These are phyloP conservation scores for Platycheirus rosarum DNA, from an alignment of 2,888 invertebrate species.

Conservation along the genomic window DNA sequence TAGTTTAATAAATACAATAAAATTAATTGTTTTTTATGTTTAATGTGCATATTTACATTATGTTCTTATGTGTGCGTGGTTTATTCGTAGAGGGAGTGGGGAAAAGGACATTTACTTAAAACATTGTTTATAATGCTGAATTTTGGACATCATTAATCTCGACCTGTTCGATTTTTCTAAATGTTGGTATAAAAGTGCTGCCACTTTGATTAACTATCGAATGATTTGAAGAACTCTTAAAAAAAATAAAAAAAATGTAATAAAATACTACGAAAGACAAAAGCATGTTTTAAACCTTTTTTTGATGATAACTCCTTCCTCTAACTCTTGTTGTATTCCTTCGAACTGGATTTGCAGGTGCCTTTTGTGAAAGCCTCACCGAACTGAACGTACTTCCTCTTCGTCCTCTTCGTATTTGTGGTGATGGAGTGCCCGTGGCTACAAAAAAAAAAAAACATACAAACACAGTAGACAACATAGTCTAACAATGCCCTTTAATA, in stretches of 20 bases:
- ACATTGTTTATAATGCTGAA: slow-evolving; percentile 73
- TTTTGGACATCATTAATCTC: slow-evolving; percentile 76
- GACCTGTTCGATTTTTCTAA: slow-evolving; percentile 81
- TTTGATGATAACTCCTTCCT: slow-evolving; percentile 81
- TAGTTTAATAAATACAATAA: slow-evolving; percentile 17
- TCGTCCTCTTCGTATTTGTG: slow-evolving; percentile 81
- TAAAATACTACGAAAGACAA: not conserved
- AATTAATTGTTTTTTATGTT: slow-evolving; percentile 4
- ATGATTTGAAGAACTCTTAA: slow-evolving; percentile 81
- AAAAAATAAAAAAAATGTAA: slow-evolving; percentile 4
- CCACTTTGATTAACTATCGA: slow-evolving; percentile 81
- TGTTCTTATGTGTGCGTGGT: slow-evolving; percentile 33
- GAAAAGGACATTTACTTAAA: not conserved
- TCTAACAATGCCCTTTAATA: slow-evolving; percentile 63
- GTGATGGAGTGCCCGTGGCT: slow-evolving; percentile 82
- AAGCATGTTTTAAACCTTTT: slow-evolving; percentile 78
- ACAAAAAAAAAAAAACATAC: slow-evolving; percentile 3
- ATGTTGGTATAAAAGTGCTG: slow-evolving; percentile 80
- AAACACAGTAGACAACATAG: not conserved
- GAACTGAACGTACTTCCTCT: slow-evolving; percentile 84
- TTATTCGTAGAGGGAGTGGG: slow-evolving; percentile 32
- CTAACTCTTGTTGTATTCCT: slow-evolving; percentile 85
- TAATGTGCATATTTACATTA: slow-evolving; percentile 63
- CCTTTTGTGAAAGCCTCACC: slow-evolving; percentile 84
- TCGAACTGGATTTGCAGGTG: slow-evolving; percentile 83